A percentile compares a stretch with the other conserved stretches of the same genome.
Evolutionary conservation across 2,888 invertebrate genomes (phyloP).

Genomic region (Aricia artaxerxes): DNA sequence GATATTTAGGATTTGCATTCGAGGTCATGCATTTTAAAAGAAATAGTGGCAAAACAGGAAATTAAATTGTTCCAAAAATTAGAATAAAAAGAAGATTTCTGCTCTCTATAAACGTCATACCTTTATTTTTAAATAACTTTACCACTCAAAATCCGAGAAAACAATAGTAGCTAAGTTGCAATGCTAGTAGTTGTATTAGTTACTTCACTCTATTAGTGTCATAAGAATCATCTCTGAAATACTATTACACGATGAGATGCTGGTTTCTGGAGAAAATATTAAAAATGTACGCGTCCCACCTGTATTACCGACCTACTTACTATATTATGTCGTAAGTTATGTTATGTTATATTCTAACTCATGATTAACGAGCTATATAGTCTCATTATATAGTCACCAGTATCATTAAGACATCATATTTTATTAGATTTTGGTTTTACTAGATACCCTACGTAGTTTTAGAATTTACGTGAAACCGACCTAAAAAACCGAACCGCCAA

Average conservation of each 20-base stretch:
- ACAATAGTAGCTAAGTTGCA: neutral
- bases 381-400: neutral
- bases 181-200: neutral
- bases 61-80: neutral
- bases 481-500: too few relatives aligned
- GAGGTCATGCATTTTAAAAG: neutral
- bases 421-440: neutral
- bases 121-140: too few relatives aligned
- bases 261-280: neutral
- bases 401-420: neutral
- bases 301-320: neutral
- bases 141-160: neutral
- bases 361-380: neutral
- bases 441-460: too few relatives aligned
- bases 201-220: neutral
- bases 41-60: conserved; percentile 1
- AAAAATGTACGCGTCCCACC: neutral
- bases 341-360: neutral
- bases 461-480: too few relatives aligned
- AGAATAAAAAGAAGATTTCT: neutral
- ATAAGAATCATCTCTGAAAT: neutral
- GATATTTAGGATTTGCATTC: neutral
- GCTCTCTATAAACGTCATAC: neutral
- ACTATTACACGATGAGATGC: neutral
- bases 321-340: neutral